Evolutionary conservation across 2,797 vertebrate species (phyloP), one percentile per base, ranked within the genome.

Genomic region (Spea hammondii): DNA sequence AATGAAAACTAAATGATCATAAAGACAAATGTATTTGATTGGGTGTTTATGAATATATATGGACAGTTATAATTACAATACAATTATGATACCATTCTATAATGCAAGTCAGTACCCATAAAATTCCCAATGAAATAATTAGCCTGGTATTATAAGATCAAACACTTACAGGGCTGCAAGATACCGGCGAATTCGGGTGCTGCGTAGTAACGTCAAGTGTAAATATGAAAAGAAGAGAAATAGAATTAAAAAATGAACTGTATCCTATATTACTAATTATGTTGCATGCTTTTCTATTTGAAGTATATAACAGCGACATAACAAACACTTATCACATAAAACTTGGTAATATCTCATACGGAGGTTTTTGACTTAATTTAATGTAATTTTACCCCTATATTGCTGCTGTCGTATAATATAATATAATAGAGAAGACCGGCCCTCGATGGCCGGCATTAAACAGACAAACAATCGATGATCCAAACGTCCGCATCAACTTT

Each of bases 211-310:
- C 80, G 78, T 82, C 80, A 78, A 74, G 78, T 69, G 76, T 65
- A 73, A 77, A 82, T 82, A 82, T 82, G 75, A 73, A 82, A 82
- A 78, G 80, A 77, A 82, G 78, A 74, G 55, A 77, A 78, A 72
- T 68, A 73, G 44, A n/a, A 77, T 82, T 77, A 82, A 73, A 78
- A 55, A 59, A 48, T 69, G 14, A 68, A 55, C 46, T 47, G 11
- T 9, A 17, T 62, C n/a, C n/a, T 6, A 44, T 62, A 7, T 62
- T 17, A 17, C 5, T 55, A 47, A 77, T 77, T 54, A 73, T 32
- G 32, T 45, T 12, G 72, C 74, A 81, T 77, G 46, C 32, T 65
- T 72, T 62, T 72, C 32, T 47, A 45, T 62, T 53, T 32, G 32
- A 32, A 32, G 32, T 32, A 32, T 32, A 32, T 32, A 32, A 32